Percentiles rank a stretch among this genome's conserved stretches.
phyloP scores from a whole-genome alignment of 2,888 invertebrate species.

The Tiphia femorata region DNA sequence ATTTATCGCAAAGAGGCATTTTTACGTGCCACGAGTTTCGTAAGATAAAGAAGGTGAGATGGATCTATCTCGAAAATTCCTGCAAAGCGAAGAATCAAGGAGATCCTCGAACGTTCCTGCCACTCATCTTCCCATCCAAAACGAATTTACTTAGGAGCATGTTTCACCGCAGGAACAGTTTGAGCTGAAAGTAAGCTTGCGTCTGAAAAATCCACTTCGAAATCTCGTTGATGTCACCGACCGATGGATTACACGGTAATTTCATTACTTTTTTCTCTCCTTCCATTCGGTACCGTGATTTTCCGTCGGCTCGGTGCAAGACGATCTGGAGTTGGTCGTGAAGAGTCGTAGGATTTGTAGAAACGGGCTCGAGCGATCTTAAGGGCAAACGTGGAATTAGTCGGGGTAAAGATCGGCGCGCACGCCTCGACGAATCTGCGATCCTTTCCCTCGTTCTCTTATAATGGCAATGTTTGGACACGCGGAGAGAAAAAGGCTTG shows the following conservation, averaged over 20 bases:
- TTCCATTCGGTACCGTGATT: too few relatives aligned
- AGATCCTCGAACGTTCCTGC: neutral
- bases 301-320: too few relatives aligned
- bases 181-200: neutral
- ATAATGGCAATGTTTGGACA: constrained; percentile 57
- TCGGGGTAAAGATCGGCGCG: constrained; percentile 24
- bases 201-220: constrained; percentile 26
- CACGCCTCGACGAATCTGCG: constrained; percentile 26
- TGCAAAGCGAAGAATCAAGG: too few relatives aligned
- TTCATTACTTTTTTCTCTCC: constrained; percentile 38
- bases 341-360: constrained; percentile 39
- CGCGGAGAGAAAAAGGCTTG: constrained; percentile 51
- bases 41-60: too few relatives aligned
- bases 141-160: neutral
- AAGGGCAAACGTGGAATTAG: constrained; percentile 16
- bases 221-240: constrained; percentile 47
- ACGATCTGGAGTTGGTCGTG: constrained; percentile 23
- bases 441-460: constrained; percentile 18
- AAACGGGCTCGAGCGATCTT: constrained; percentile 32
- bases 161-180: too few relatives aligned
- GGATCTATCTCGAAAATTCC: too few relatives aligned
- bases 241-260: constrained; percentile 48
- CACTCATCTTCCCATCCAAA: neutral
- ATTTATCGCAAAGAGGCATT: too few relatives aligned
- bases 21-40: too few relatives aligned